Percentiles rank a stretch among this genome's conserved stretches.
Conservation (phyloP, 2,113 vertebrate genomes). For the Notothenia coriiceps region DNA sequence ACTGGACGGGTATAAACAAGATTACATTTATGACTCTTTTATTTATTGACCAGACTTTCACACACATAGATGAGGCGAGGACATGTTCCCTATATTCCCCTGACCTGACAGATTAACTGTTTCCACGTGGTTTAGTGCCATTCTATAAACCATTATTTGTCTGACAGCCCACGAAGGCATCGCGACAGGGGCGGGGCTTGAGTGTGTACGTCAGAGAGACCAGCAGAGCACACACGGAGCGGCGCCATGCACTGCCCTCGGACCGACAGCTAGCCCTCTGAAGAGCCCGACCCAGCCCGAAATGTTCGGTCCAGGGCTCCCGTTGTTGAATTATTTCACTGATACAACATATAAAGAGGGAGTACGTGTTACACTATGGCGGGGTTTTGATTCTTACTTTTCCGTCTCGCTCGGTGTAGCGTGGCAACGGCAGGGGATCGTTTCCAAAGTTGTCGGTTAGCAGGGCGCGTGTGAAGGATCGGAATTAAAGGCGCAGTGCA, state of each 20-base stretch:
- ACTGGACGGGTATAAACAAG: too few species aligned
- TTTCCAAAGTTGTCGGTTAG: conserved; percentile 78
- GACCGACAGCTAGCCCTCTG: conserved; percentile 44
- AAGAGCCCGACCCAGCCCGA: conserved; percentile 41
- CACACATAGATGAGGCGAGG: neutral
- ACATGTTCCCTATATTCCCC: neutral
- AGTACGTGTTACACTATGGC: conserved; percentile 41
- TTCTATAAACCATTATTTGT: rapidly evolving
- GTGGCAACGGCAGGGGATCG: conserved; percentile 70
- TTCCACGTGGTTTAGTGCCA: conserved; percentile 21
- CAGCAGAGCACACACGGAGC: conserved; percentile 45
- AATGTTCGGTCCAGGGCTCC: conserved; percentile 20
- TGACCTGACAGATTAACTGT: neutral
- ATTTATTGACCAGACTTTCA: neutral
- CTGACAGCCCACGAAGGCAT: conserved; percentile 4
- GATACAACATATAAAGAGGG: conserved; percentile 29
- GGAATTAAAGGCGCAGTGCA: conserved; percentile 77
- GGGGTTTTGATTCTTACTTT: conserved; percentile 56
- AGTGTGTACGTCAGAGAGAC: conserved; percentile 51
- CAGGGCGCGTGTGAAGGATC: conserved; percentile 71
- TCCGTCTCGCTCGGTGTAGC: conserved; percentile 67
- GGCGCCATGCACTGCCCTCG: conserved; percentile 70
- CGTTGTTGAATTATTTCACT: neutral
- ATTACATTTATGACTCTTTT: neutral
- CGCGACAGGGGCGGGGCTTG: conserved; percentile 39